Evolutionary conservation across 2,113 vertebrate genomes (phyloP), one percentile per base, ranked within the genome.

Genomic region (Tonatia bakeri): DNA sequence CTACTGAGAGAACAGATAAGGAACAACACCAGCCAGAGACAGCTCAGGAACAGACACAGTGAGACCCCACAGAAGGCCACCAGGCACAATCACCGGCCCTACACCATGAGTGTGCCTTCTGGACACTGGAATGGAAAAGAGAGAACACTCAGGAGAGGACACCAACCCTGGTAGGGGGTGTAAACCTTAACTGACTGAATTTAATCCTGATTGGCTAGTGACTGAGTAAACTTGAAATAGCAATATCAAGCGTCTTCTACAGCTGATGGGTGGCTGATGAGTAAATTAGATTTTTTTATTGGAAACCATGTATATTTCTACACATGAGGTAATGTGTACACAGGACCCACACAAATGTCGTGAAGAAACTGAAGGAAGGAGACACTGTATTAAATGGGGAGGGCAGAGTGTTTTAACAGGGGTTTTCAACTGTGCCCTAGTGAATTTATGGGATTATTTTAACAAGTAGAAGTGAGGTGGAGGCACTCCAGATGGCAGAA

Each of bases 381-480:
- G n/a, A 47, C 3, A 64, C 3, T 43, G 7, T 52, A 64, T 86
- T 43, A 87, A 38, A n/a, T 8, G 52, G 14, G n/a, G 20, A 76
- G 47, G 1, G 4, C 20, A 61, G 33, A 94, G 75, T 24, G 15
- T 17, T 52, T n/a, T 7, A 24, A 10, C 2, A 40, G 36, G 22
- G 45, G 76, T 70, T 87, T 47, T 73, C 50, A 85, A 88, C 33
- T 47, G 12, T 12, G 19, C 28, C 47, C 87, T 52, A 22, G 50
- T 87, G 52, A 82, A 91, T 73, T 76, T 65, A 82, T 52, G 38
- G 43, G 54, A 38, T 64, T 14, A 31, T 76, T 82, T 40, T 93
- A 59, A 97, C 52, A 81, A 76, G 6, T 47, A 93, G 28, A 96
- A 81, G 77, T 40, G 67, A 95, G 47, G 43, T 45, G 10, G 12